Conservation (phyloP, 35 echinoderm and acorn worm species). For the Ophiothrix spiculata region DNA sequence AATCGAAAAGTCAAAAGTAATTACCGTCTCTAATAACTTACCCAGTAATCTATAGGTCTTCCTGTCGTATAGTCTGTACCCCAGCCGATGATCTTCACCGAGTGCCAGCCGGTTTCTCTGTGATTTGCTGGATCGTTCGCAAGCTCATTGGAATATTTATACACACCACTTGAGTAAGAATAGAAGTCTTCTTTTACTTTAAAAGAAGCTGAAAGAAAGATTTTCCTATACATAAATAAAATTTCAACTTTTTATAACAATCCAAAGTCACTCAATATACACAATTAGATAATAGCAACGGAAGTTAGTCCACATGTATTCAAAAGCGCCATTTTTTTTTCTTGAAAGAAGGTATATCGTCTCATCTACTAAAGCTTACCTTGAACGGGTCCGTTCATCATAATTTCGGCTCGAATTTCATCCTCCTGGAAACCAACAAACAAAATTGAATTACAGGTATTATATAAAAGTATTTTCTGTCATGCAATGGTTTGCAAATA, state of each 20-base stretch:
- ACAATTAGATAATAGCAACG: too few species aligned
- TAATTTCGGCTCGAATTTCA: conserved; percentile 85
- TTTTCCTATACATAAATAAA: neutral
- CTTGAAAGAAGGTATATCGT: too few species aligned
- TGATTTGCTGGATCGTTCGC: conserved; percentile 16
- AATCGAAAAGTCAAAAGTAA: too few species aligned
- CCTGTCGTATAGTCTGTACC: conserved; percentile 47
- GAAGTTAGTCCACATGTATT: too few species aligned
- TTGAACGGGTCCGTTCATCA: conserved; percentile 93
- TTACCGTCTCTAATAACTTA: too few species aligned
- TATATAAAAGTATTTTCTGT: neutral
- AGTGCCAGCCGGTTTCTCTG: conserved; percentile 65
- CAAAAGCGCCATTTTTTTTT: too few species aligned
- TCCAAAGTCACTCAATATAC: too few species aligned
- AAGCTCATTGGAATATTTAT: conserved; percentile 44
- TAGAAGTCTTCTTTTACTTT: conserved; percentile 89
- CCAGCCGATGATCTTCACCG: conserved; percentile 83
- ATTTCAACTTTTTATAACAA: neutral
- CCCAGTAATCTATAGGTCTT: conserved; percentile 73
- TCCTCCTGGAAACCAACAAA: conserved; percentile 37
- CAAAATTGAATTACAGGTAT: neutral
- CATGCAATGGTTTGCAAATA: neutral
- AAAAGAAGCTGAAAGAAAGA: conserved; percentile 56
- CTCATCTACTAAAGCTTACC: conserved; percentile 51
- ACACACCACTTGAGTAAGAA: conserved; percentile 83